Base-by-base conservation (phyloP, 1,140 invertebrate species). In the Trichonephila clavipes region DNA sequence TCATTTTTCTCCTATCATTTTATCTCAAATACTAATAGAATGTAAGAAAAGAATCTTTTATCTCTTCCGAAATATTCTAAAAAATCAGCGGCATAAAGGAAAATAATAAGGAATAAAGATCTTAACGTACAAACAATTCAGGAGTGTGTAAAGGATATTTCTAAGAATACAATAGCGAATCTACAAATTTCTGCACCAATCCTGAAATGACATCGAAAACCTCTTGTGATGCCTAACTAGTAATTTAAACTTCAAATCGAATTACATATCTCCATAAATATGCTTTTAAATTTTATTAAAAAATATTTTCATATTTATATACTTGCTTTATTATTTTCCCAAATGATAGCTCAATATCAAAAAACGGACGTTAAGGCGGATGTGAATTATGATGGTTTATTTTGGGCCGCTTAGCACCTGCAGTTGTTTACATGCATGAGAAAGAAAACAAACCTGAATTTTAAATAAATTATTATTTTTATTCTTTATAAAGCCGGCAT, bases 201-300 rank as follows among this genome's bases (percentile, higher is more conserved):
- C 28, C 72, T 77, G 72, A 28, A 77, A 40, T 28, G 4, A 28
- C 16, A 40, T 34, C 18, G 72, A 77, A 77, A 77, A 77, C 72
- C 72, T 40, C 72, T 77, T 34, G 34, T 34, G 72, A 40, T 77
- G 72, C 34, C 12, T 77, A 77, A 28, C 72, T 77, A 77, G 72
- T 77, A 77, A 77, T 77, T 77, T 77, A 34, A 77, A 77, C 34
- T 77, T 77, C 28, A 77, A 77, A 77, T 77, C 34, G 72, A 77
- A 77, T 77, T 77, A 77, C 34, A 77, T 18, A 77, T 77, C 72
- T 72, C 14, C 16, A 28, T 28, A 72, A 66, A n/a, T 66, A 66
- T 66, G 21, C 24, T 69, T 77, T 34, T 77, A 77, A 77, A 40
- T 34, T 40, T 40, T 51, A 40, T 51, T 10, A 51, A 51, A 51